Conservation (phyloP, 2,888 invertebrate species). For the Lasioglossum leucozonium region DNA sequence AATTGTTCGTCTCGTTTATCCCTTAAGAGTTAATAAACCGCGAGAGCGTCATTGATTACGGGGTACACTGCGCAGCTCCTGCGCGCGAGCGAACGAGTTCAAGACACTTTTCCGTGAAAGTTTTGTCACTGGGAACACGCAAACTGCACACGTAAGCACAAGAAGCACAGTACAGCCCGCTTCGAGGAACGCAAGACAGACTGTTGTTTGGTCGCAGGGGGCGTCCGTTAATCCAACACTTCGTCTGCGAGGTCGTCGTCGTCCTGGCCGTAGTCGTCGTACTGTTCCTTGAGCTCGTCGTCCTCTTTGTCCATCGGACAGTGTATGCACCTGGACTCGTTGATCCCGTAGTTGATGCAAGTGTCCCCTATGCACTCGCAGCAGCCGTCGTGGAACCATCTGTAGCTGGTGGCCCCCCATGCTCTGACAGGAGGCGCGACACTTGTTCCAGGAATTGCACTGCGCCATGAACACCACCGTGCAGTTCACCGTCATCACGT, state of each 20-base stretch:
- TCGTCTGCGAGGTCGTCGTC: constrained; percentile 87
- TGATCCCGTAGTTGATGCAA: constrained; percentile 95
- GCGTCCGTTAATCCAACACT: constrained; percentile 70
- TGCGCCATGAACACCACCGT: constrained; percentile 96
- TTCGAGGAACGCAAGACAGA: constrained; percentile 38
- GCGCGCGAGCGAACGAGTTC: not conserved
- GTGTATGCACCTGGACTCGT: constrained; percentile 90
- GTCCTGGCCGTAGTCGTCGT: constrained; percentile 86
- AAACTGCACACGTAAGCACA: not conserved
- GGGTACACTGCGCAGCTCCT: not conserved
- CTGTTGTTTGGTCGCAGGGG: not conserved
- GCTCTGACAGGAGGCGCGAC: constrained; percentile 91
- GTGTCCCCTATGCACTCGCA: constrained; percentile 96
- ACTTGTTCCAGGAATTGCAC: constrained; percentile 95
- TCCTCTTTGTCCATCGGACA: constrained; percentile 80
- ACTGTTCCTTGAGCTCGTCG: constrained; percentile 80
- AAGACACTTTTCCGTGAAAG: constrained; percentile 2
- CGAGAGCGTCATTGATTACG: not conserved
- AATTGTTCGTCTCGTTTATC: not conserved
- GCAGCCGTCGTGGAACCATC: constrained; percentile 98
- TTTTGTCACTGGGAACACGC: constrained; percentile 50
- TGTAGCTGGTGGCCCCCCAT: constrained; percentile 93
- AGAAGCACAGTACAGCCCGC: not conserved
- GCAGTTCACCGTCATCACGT: constrained; percentile 92
- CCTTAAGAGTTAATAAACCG: not conserved